phyloP scores from a whole-genome alignment of 2,797 vertebrate species.

The Spheniscus humboldti region DNA sequence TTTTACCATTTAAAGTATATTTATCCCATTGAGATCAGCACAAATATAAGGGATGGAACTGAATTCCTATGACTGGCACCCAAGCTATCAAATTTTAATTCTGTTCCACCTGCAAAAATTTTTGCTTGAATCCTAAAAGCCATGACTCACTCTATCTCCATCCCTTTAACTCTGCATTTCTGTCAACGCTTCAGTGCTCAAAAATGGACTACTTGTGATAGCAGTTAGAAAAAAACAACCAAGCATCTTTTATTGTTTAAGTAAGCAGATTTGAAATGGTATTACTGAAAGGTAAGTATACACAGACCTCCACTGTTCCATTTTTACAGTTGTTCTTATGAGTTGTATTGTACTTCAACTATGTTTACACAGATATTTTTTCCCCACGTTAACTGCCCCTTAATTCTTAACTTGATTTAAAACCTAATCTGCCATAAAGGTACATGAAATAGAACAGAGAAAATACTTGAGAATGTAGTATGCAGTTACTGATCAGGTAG shows the following conservation, averaged over 20 bases:
- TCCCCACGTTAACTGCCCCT: neutral
- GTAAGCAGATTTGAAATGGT: neutral
- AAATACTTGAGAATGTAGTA: slow-evolving; percentile 31
- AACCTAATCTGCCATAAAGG: neutral
- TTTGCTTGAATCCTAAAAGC: neutral
- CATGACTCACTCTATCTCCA: neutral
- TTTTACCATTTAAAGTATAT: neutral
- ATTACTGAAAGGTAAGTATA: neutral
- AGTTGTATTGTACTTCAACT: neutral
- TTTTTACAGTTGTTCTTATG: neutral
- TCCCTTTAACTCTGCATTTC: neutral
- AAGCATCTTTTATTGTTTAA: slow-evolving; percentile 38
- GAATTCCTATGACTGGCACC: neutral
- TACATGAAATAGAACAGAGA: slow-evolving; percentile 19
- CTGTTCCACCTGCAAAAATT: neutral
- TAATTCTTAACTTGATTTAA: neutral
- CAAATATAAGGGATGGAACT: neutral
- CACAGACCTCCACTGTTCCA: neutral
- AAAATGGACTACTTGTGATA: neutral
- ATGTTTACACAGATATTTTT: neutral
- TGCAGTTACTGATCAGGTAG: slow-evolving; percentile 38
- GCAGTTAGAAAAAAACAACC: neutral
- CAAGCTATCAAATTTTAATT: neutral
- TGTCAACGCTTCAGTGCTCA: neutral
- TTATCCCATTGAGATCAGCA: neutral